A percentile compares a stretch with the other conserved stretches of the same genome.
Conservation (phyloP, 2,888 invertebrate genomes). For the Podabrus alpinus region DNA sequence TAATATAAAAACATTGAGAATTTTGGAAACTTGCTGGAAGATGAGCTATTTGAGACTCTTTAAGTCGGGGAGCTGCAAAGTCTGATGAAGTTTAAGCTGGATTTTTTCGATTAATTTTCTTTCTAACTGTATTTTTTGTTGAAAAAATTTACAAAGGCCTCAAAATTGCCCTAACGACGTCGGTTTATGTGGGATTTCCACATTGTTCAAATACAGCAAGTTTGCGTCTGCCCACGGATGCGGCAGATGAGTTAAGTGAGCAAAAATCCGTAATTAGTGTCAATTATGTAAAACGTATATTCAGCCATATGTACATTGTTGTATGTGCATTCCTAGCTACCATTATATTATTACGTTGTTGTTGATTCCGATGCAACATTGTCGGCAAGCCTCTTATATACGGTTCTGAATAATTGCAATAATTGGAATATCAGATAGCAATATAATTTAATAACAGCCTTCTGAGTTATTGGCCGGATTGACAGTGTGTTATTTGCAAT, state of each 20-base stretch:
- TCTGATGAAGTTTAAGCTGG: too few species aligned
- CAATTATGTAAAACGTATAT: not conserved
- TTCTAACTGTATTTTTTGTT: too few species aligned
- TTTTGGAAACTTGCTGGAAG: too few species aligned
- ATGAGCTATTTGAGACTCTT: too few species aligned
- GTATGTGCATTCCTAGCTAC: not conserved
- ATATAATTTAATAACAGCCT: constrained; percentile 32
- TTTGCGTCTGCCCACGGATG: not conserved
- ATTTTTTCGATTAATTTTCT: too few species aligned
- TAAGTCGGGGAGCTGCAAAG: too few species aligned
- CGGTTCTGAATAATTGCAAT: constrained; percentile 25
- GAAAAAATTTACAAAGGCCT: too few species aligned
- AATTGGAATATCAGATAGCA: constrained; percentile 28
- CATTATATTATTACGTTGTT: constrained; percentile 11
- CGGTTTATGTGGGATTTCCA: not conserved
- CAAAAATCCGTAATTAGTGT: not conserved
- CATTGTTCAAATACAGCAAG: not conserved
- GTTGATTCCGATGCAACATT: constrained; percentile 14
- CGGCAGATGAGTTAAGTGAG: not conserved
- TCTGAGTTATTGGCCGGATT: constrained; percentile 30
- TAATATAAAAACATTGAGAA: too few species aligned
- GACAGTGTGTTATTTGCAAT: constrained; percentile 30
- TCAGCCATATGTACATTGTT: not conserved
- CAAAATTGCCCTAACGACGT: too few species aligned
- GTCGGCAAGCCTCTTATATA: constrained; percentile 20